A percentile compares a stretch with the other conserved stretches of the same genome.
Conservation (phyloP, 2,797 vertebrate species). For the Danio kyathit region DNA sequence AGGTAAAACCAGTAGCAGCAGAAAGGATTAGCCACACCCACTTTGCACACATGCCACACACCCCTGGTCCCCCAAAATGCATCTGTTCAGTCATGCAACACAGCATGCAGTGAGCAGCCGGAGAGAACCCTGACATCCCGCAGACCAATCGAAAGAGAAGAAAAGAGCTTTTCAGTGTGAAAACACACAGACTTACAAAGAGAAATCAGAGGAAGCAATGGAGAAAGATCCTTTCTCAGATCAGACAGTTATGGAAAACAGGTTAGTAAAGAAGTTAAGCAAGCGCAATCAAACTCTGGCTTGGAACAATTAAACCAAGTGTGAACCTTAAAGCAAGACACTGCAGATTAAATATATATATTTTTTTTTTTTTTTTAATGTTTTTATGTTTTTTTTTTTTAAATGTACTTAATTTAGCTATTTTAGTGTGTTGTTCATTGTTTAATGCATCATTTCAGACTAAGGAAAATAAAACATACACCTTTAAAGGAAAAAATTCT, state of each 20-base stretch:
- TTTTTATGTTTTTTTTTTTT: too few relatives aligned
- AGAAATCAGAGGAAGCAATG: constrained; percentile 6
- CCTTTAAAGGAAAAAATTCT: too few relatives aligned
- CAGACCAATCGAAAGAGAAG: constrained; percentile 67
- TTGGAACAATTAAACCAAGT: background rate
- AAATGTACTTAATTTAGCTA: background rate
- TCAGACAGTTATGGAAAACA: background rate
- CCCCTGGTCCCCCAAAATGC: constrained; percentile 85
- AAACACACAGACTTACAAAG: constrained; percentile 67
- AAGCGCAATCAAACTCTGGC: background rate
- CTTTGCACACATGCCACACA: constrained; percentile 86
- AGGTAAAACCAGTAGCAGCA: constrained; percentile 51
- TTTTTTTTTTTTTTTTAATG: too few relatives aligned
- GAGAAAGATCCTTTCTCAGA: background rate
- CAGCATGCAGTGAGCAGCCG: constrained; percentile 92
- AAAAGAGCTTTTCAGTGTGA: constrained; percentile 31
- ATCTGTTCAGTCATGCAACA: constrained; percentile 94
- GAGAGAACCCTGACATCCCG: constrained; percentile 84
- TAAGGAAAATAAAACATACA: too few relatives aligned
- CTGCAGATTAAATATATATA: background rate
- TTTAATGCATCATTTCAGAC: background rate
- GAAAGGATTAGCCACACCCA: constrained; percentile 69
- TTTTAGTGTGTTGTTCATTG: background rate
- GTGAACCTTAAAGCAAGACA: constrained; percentile 4
- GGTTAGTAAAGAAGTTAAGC: background rate